These are phyloP conservation scores for Alviniconcha strummeri DNA, from an alignment of 2,888 invertebrate genomes.

Conservation along the genomic window DNA sequence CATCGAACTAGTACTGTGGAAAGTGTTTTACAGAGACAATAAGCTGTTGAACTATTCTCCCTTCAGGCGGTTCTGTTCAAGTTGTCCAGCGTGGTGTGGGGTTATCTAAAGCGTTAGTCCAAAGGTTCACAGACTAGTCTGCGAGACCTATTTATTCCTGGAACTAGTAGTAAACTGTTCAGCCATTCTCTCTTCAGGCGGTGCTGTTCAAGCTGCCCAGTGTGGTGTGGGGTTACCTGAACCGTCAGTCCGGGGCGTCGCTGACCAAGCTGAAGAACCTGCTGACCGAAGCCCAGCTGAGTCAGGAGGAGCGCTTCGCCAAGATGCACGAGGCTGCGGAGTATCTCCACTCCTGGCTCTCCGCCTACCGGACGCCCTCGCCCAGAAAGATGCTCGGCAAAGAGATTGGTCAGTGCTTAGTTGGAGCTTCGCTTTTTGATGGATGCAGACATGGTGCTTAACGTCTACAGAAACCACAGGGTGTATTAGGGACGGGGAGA, in stretches of 20 bases:
- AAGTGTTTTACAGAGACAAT: no score
- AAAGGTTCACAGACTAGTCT: no score
- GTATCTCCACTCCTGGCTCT: conserved; percentile 38
- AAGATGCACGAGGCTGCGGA: conserved; percentile 39
- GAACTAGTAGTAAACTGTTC: no score
- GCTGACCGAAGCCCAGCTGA: conserved; percentile 31
- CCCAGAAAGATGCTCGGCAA: conserved; percentile 11
- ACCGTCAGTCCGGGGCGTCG: conserved; percentile 28
- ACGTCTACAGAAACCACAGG: no score
- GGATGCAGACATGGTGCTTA: no score
- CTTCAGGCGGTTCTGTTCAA: no score
- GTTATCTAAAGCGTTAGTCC: no score
- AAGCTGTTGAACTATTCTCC: no score
- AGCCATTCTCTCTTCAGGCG: conserved; percentile 6
- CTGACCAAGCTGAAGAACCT: conserved; percentile 36
- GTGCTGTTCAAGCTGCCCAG: conserved; percentile 36
- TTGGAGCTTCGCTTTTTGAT: not conserved
- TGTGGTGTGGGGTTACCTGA: conserved; percentile 32
- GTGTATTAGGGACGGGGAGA: no score
- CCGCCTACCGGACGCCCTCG: conserved; percentile 26
- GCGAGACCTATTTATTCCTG: no score
- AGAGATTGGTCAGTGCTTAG: conserved; percentile 9
- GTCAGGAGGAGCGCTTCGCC: conserved; percentile 11
- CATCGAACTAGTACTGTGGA: no score
- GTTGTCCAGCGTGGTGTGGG: no score